A percentile compares a stretch with the other conserved stretches of the same genome.
These are phyloP conservation scores for Hippasteria phrygiana DNA, from an alignment of 53 echinoderm and acorn worm genomes.

Conservation along the genomic window DNA sequence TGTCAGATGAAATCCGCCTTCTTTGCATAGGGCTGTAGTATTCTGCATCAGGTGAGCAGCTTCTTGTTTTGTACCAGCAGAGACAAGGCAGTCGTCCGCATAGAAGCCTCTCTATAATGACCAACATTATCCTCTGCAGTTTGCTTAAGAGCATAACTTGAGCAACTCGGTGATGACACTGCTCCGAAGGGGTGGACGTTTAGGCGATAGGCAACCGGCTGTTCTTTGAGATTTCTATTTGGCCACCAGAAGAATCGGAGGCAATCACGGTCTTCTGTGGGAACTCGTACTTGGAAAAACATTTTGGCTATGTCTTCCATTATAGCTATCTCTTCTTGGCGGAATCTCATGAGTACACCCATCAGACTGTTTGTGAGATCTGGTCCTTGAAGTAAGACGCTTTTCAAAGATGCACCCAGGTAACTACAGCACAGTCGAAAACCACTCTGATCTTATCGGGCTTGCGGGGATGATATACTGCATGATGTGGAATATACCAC, in stretches of 20 bases:
- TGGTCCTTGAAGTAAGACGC: conserved; percentile 65
- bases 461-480: conserved; percentile 65
- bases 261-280: conserved; percentile 39
- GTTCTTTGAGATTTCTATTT: not conserved
- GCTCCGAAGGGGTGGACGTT: conserved; percentile 56
- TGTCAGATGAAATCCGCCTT: conserved; percentile 54
- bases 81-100: conserved; percentile 52
- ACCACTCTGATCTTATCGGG: conserved; percentile 71
- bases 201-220: conserved; percentile 45
- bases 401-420: conserved; percentile 69
- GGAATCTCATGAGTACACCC: conserved; percentile 71
- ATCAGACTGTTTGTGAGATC: conserved; percentile 71
- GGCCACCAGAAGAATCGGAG: conserved; percentile 63
- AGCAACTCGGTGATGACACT: conserved; percentile 54
- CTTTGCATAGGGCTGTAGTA: conserved; percentile 37
- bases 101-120: conserved; percentile 31
- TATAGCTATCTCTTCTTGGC: conserved; percentile 62
- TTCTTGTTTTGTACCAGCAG: conserved; percentile 13
- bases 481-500: conserved; percentile 78
- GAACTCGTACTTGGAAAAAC: conserved; percentile 57
- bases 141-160: conserved; percentile 46
- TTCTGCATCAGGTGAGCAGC: conserved; percentile 21
- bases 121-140: not conserved
- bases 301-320: conserved; percentile 48
- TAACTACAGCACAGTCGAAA: conserved; percentile 64